Base-by-base conservation (phyloP, 92 coral and sea anemone species). In the Ricordea florida region DNA sequence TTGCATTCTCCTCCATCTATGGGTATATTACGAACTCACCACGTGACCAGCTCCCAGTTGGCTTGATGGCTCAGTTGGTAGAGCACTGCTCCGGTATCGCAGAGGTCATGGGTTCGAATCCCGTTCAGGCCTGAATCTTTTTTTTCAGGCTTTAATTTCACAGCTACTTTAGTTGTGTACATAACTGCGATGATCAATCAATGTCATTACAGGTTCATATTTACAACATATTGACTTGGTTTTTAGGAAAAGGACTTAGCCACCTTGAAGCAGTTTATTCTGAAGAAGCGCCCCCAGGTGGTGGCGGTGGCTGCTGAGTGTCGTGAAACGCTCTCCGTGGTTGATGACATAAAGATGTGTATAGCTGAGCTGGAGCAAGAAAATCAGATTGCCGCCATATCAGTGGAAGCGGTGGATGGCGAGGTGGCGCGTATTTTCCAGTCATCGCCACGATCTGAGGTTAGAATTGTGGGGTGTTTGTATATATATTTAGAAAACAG, bases 321-420 rank as follows among this genome's bases (percentile, higher is more conserved):
- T 28, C 86, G 97, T 10, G 98, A 92, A 31, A 73, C 97, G 0
- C 76, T 66, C 5, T 66, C 89, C 31, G 85, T 92, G 6, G 81
- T 87, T 25, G 99, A 96, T 43, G 99, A 96, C 77, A 88, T 96
- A 33, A 96, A 96, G 69, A 78, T 91, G 69, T 89, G 91, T 71
- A 87, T 96, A 4, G 71, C 88, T 16, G 99, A 96, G 61, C 82
- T 96, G 52, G 99, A 96, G 47, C 99, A 96, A 41, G 99, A 96
- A 59, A 89, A 92, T 65, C 99, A 96, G 65, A 89, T 96, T 87
- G 78, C 96, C 3, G 78, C 97, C 27, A 85, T 96, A 33, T 87
- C 93, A 24, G 99, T 96, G 26, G 99, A 96, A 69, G 76, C 93
- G 24, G 82, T 96, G 34, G 97, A 92, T 55, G 83, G 92, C 37